These are phyloP conservation scores for Troides aeacus DNA, from an alignment of 2,888 invertebrate genomes.

Conservation along the genomic window DNA sequence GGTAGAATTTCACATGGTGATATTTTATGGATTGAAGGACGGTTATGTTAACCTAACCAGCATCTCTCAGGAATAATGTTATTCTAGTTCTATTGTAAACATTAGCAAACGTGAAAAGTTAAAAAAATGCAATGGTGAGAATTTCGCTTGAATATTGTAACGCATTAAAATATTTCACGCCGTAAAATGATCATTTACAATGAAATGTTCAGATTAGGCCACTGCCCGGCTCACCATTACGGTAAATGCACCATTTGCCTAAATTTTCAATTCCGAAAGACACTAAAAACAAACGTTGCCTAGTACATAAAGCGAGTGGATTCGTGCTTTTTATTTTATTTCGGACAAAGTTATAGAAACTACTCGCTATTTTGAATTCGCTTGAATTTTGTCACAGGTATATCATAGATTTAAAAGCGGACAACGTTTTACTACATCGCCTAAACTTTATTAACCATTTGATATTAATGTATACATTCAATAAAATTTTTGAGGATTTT, in stretches of 20 bases:
- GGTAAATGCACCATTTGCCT: slow-evolving; percentile 26
- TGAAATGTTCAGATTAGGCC: slow-evolving; percentile 22
- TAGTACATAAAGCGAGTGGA: slow-evolving; percentile 7
- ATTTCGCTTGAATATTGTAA: neutral
- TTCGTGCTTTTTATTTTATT: slow-evolving; percentile 15
- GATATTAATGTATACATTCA: too few species aligned
- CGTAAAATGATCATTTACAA: slow-evolving; percentile 12
- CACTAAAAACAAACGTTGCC: slow-evolving; percentile 24
- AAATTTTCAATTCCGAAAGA: slow-evolving; percentile 25
- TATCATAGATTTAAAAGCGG: neutral
- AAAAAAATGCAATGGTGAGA: neutral
- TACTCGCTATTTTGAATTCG: neutral
- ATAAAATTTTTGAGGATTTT: too few species aligned
- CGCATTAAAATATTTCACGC: slow-evolving; percentile 6
- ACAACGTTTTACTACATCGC: neutral
- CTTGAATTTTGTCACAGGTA: neutral
- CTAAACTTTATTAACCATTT: too few species aligned
- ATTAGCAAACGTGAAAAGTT: too few species aligned
- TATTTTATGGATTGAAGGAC: too few species aligned
- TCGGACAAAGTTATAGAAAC: slow-evolving; percentile 9
- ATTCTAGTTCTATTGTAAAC: too few species aligned
- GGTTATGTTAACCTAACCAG: too few species aligned
- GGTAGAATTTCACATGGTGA: too few species aligned
- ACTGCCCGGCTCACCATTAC: slow-evolving; percentile 17
- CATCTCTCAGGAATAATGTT: too few species aligned